phyloP scores from a whole-genome alignment of 2,797 vertebrate species.

The Melanotaenia trifasciata region DNA sequence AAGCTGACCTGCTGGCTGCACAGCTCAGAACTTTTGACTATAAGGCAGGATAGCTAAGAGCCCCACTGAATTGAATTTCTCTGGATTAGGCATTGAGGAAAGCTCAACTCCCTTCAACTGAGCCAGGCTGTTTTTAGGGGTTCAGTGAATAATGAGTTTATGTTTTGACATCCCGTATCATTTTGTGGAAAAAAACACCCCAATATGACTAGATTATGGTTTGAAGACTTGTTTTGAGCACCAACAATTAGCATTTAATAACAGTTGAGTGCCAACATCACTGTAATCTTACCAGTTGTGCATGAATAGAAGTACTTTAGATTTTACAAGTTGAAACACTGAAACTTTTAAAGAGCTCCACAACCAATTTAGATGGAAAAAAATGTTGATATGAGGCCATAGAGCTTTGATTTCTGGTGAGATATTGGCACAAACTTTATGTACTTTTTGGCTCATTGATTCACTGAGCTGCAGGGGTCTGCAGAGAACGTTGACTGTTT shows the following conservation, averaged over 20 bases:
- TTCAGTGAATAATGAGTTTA: constrained; percentile 38
- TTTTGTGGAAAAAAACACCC: constrained; percentile 26
- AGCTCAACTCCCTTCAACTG: constrained; percentile 38
- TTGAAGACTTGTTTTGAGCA: constrained; percentile 44
- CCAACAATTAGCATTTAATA: constrained; percentile 61
- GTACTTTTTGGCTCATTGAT: constrained; percentile 71
- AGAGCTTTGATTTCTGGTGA: constrained; percentile 69
- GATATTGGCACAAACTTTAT: constrained; percentile 67
- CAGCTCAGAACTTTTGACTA: constrained; percentile 59
- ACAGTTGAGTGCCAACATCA: constrained; percentile 37
- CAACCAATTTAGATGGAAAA: constrained; percentile 57
- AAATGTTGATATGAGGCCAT: constrained; percentile 60
- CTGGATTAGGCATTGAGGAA: constrained; percentile 64
- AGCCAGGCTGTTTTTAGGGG: constrained; percentile 21
- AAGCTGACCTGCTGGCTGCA: constrained; percentile 77
- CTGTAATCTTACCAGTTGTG: constrained; percentile 38
- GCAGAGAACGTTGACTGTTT: constrained; percentile 61
- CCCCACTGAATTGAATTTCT: constrained; percentile 56
- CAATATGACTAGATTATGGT: constrained; percentile 41
- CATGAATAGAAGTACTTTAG: constrained; percentile 48
- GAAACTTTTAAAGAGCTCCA: constrained; percentile 47
- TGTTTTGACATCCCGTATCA: constrained; percentile 41
- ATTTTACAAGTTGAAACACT: constrained; percentile 47
- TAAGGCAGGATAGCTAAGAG: constrained; percentile 57
- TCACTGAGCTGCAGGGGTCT: constrained; percentile 63